Evolutionary conservation across 2,888 invertebrate species (phyloP).

Genomic region (Apamea anceps): DNA sequence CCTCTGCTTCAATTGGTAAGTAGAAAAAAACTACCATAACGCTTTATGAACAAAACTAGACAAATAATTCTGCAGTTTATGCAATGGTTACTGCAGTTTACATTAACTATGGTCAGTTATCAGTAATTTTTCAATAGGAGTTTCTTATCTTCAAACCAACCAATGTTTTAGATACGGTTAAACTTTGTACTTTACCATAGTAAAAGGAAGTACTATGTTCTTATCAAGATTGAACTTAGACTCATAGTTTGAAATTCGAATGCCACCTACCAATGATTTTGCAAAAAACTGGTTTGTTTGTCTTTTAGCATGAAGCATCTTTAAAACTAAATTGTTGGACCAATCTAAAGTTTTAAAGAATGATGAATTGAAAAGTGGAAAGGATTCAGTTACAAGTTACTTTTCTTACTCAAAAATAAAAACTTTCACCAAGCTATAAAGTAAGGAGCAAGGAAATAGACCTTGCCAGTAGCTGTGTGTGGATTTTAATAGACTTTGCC

Average conservation of each 20-base stretch:
- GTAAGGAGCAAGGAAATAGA: neutral
- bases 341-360: neutral
- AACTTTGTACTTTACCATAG: slow-evolving; percentile 9
- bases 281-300: no score
- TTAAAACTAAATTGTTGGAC: neutral
- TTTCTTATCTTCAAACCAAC: slow-evolving; percentile 44
- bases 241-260: neutral
- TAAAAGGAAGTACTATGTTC: slow-evolving; percentile 6
- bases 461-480: neutral
- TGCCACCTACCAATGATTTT: neutral
- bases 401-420: neutral
- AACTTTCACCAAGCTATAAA: neutral
- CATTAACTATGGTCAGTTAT: slow-evolving; percentile 56
- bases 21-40: neutral
- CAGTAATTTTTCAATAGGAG: slow-evolving; percentile 28
- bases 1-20: slow-evolving; percentile 83
- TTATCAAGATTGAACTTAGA: slow-evolving; percentile 3
- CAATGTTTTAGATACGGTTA: slow-evolving; percentile 39
- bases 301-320: neutral
- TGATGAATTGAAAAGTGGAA: neutral
- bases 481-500: neutral
- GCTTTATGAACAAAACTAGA: neutral
- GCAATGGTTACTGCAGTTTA: slow-evolving; percentile 38
- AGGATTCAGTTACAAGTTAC: neutral
- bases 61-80: neutral